Base-by-base conservation (phyloP, 2,888 invertebrate genomes). In the Rotaria sp. region DNA sequence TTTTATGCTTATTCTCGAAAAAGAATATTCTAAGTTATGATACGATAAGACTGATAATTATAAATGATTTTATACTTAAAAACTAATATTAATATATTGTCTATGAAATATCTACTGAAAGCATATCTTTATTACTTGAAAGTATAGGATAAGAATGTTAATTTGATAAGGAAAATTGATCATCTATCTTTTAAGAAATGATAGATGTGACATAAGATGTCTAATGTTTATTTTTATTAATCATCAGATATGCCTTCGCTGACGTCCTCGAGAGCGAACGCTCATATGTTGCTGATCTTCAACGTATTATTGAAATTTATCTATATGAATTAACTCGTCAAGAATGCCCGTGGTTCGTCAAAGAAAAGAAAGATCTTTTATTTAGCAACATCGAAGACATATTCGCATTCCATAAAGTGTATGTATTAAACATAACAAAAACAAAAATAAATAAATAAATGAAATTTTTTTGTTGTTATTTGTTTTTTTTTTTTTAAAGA, bases 361-460 rank as follows among this genome's bases (percentile, higher is more conserved):
- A 85, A 84, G 86, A 86, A 59, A 86, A 86, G 45, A 59, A 85
- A 57, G 86, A 86, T 38, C 52, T 86, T 59, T 38, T 86, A 13
- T 86, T 86, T 45, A 85, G 52, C 30, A 86, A 86, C 84, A 55
- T 86, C 38, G 86, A 86, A 48, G 86, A 86, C 30, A 85, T 86
- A 45, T 86, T 86, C 24, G 86, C 86, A 85, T 86, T 86, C 85
- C 86, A 86, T 84, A 86, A 86, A 86, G 86, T 86, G 86, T 86
- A 86, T 41, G 85, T 67, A 35, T 26, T 10, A 35, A 55, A 21
- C 10, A 57, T 18, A 50, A 50, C 18, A 15, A 50, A 4, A 50
- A 4, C 7, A 45, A 13, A 45, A 45, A 45, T 11, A 45, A 13
- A 45, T 59, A 57, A 30, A n/a, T 18, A 75, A 86, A 11, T 5